Conservation (phyloP, 1,140 invertebrate genomes). For the Oscheius sp. region DNA sequence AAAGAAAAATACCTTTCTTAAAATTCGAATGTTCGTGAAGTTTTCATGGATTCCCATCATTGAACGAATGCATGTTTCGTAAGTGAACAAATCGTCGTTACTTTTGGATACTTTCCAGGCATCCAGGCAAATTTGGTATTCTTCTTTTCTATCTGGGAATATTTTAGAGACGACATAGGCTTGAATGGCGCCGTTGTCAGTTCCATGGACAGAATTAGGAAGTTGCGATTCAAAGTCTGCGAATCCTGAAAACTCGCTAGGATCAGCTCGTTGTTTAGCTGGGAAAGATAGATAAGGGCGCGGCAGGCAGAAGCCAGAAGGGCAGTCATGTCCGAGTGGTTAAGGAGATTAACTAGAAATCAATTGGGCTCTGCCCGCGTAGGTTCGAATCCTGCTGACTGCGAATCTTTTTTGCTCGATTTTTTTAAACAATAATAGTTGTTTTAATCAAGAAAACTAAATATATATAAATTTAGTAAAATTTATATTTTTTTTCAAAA, state of each 20-base stretch:
- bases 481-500: no score
- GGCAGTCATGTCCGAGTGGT: no score
- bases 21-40: constrained; percentile 15
- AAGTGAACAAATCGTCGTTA: constrained; percentile 29
- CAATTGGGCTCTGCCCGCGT: no score
- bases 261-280: not conserved
- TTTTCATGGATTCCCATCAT: not conserved
- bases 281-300: no score
- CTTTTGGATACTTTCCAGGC: constrained; percentile 14
- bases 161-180: constrained; percentile 10
- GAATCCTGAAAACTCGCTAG: constrained; percentile 10
- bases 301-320: no score
- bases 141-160: not conserved
- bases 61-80: constrained; percentile 25
- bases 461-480: no score
- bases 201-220: constrained; percentile 25
- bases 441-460: no score
- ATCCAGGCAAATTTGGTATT: not conserved
- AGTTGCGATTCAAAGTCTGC: constrained; percentile 24
- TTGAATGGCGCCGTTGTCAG: constrained; percentile 37
- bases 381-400: no score
- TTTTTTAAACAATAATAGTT: no score
- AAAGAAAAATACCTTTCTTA: constrained; percentile 26
- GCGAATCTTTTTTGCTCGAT: no score
- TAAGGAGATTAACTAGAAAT: no score